Base-by-base conservation (phyloP, 2,888 invertebrate genomes). In the Auanema sp. region DNA sequence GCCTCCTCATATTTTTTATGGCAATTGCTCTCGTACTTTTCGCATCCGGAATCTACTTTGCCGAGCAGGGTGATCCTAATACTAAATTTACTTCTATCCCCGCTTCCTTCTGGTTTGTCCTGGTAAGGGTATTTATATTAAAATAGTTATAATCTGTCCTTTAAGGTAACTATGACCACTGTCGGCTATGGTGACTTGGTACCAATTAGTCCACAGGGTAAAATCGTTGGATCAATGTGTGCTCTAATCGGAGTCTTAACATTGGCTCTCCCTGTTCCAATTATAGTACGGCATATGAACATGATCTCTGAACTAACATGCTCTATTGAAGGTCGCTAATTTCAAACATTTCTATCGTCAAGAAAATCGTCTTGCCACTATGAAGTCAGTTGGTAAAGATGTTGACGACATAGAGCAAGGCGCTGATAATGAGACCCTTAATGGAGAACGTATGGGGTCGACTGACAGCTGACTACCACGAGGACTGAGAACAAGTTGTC, bases 1-100 rank as follows among this genome's bases (percentile, higher is more conserved):
- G 84, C 43, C 78, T 86, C 47, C 85, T 87, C 67, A 83, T 86
- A 14, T 85, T 87, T n/a, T 86, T 86, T 64, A 84, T 86, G 71
- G 81, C 84, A 47, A 85, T 86, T 54, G 85, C 85, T 58, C 80
- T 86, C 52, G 73, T 75, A 12, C 63, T 71, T 0, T 72, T 72
- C 51, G 64, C 72, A 0, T 73, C 72, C 11, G 67, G 86, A 43
- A 85, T 87, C 49, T 87, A 85, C 77, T 87, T 85, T 72, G 86
- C 86, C 42, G 87, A 87, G 69, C 81, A 84, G 52, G 85, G 84
- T 41, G 79, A 84, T 21, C 76, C 77, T 2, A 77, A 78, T 51
- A 75, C 81, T 5, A 84, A 83, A 67, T 83, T 83, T 66, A 79
- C 80, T 10, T 79, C 79, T 23, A 83, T 83, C 62, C 83, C 83